Evolutionary conservation across 2,113 vertebrate species (phyloP), one percentile per base, ranked within the genome.

Genomic region (Sminthopsis crassicaudata): DNA sequence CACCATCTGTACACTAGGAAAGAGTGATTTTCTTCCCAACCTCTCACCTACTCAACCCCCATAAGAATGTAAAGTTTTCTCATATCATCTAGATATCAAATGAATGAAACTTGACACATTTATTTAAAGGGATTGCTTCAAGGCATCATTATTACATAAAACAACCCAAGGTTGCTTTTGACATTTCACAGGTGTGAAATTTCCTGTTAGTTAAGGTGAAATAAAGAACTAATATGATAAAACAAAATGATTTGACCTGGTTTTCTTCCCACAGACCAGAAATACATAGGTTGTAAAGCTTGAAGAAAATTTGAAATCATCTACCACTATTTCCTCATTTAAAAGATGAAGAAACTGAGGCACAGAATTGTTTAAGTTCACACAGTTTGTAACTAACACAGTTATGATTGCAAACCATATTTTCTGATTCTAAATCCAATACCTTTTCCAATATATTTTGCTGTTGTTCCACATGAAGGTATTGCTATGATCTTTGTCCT

Each of bases 81-180:
- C 92, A 90, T 95, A 92, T 97, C 95, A 97, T 96, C 93, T 93
- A 91, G 90, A 96, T 94, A 93, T 94, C 94, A 93, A 91, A 97
- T 97, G 96, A 97, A 97, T 96, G 92, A 96, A 97, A 96, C 30
- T 91, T 97, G 96, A 96, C 96, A 96, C 55, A 94, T 97, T 96
- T 97, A 97, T 94, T 96, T 97, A 94, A 95, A 97, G 76, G 52
- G 95, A 30, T 76, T 97, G 90, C 92, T 96, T 97, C 96, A 96
- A 94, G 97, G 60, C 96, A 95, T 97, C 91, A 96, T 97, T 95
- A 97, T 92, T 94, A 91, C 60, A 94, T 90, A 90, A 96, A 96
- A 96, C 95, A 96, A 95, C 93, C 90, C 55, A 92, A 96, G 90
- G 93, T 92, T 96, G 46, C 91, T 94, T 97, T 91, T 96, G 91